These are phyloP conservation scores for Aphidius colemani DNA, from an alignment of 2,888 invertebrate genomes.

Conservation along the genomic window DNA sequence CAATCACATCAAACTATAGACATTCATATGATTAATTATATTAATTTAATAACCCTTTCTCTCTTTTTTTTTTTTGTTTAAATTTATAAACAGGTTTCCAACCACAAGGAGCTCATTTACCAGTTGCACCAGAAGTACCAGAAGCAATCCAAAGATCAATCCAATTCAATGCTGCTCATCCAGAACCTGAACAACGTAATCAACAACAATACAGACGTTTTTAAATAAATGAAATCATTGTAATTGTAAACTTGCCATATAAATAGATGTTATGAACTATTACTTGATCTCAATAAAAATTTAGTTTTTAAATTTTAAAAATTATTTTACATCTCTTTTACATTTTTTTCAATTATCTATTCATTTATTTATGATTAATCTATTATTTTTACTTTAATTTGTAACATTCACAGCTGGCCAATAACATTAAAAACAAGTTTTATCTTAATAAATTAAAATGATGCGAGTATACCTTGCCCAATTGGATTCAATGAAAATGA, in stretches of 20 bases:
- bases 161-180: slow-evolving; percentile 46
- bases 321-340: background rate
- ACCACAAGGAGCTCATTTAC: slow-evolving; percentile 56
- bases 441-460: too few species aligned
- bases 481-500: too few species aligned
- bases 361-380: too few species aligned
- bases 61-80: background rate
- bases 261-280: too few species aligned
- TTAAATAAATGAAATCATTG: background rate
- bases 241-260: background rate
- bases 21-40: background rate
- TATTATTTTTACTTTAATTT: too few species aligned
- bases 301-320: slow-evolving; percentile 2
- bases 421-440: too few species aligned
- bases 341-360: background rate
- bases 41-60: background rate
- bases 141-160: slow-evolving; percentile 50
- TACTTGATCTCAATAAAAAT: slow-evolving; percentile 9
- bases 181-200: slow-evolving; percentile 33
- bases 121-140: slow-evolving; percentile 51
- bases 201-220: background rate
- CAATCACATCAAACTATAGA: too few species aligned
- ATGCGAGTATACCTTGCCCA: too few species aligned
- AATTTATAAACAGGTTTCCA: slow-evolving; percentile 47
- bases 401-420: too few species aligned